Evolutionary conservation across 2,113 vertebrate species (phyloP), one percentile per base, ranked within the genome.

Genomic region (Pseudopipra pipra): DNA sequence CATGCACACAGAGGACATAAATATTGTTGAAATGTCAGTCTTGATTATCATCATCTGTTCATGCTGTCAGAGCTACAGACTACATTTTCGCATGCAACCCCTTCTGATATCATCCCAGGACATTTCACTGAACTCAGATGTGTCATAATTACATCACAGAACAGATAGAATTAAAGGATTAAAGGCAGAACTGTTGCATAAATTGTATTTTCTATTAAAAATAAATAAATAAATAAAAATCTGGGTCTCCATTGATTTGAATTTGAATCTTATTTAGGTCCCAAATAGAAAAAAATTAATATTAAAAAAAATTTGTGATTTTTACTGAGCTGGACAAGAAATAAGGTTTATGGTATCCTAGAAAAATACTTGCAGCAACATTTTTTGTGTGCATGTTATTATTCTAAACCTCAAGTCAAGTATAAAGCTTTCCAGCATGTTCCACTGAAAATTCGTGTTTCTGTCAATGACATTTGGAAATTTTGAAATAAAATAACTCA

Each of bases 21-120:
- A 96, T 90, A 89, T 49, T 87, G 73, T 87, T 87, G 93, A 95
- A 95, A 93, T 90, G 90, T 80, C 91, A 93, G 51, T 74, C 72
- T 91, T 94, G 83, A 90, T 91, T 75, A 93, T 59, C 67, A 73
- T 70, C 72, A 93, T 30, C 87, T 90, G 72, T 66, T 96, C 59
- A 55, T 17, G 46, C 20, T 66, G 14, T 75, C 46, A 52, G 56
- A 93, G 37, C 14, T 81, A 81, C 33, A 93, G 68, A 56, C 61
- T 39, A 11, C 59, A 73, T 86, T 84, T 76, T 77, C 82, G 86
- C 67, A 43, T 67, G 23, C 10, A 90, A 5, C 5, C 3, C 46
- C 39, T 70, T 83, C 75, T 88, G 25, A 23, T 80, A 84, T 39
- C 46, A 52, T 74, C 61, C 71, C 72, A 88, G 35, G 35, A 77